These are phyloP conservation scores for Anneissia japonica DNA, from an alignment of 35 echinoderm and acorn worm species.

Conservation along the genomic window DNA sequence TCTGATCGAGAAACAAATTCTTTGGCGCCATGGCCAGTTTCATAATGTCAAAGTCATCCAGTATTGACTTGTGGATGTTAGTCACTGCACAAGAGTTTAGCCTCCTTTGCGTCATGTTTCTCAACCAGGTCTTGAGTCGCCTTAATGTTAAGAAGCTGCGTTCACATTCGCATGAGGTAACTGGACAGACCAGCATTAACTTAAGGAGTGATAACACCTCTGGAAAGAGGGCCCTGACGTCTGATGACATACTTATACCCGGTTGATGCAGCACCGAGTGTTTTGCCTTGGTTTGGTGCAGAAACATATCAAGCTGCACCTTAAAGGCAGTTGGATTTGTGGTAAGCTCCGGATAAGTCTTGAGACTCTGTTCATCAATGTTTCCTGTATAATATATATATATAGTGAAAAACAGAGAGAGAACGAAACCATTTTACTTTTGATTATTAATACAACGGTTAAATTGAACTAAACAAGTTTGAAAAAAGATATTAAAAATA, in stretches of 20 bases:
- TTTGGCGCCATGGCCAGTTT: slow-evolving; percentile 15
- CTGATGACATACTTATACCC: slow-evolving; percentile 19
- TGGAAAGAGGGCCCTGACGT: slow-evolving; percentile 4
- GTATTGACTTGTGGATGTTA: slow-evolving; percentile 25
- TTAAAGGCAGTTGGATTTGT: slow-evolving; percentile 29
- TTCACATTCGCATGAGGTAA: slow-evolving; percentile 37
- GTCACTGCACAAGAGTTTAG: slow-evolving; percentile 36
- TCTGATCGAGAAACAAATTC: slow-evolving; percentile 40
- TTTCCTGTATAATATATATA: slow-evolving; percentile 16
- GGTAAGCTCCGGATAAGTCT: slow-evolving; percentile 21
- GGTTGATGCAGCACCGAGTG: no score
- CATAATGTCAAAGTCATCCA: slow-evolving; percentile 32
- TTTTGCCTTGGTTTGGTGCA: slow-evolving; percentile 19
- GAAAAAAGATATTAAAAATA: slow-evolving; percentile 6
- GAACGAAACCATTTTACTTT: no score
- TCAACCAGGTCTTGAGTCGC: no score
- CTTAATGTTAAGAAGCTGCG: no score
- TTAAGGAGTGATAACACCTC: slow-evolving; percentile 25
- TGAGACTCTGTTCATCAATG: slow-evolving; percentile 13
- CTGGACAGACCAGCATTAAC: slow-evolving; percentile 47
- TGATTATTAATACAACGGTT: no score
- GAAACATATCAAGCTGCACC: slow-evolving; percentile 47
- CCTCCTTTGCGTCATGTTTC: slow-evolving; percentile 22
- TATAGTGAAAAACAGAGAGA: no score
- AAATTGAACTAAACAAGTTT: not conserved